phyloP scores from a whole-genome alignment of 2,113 vertebrate genomes.

The Pelvicachromis taeniatus region DNA sequence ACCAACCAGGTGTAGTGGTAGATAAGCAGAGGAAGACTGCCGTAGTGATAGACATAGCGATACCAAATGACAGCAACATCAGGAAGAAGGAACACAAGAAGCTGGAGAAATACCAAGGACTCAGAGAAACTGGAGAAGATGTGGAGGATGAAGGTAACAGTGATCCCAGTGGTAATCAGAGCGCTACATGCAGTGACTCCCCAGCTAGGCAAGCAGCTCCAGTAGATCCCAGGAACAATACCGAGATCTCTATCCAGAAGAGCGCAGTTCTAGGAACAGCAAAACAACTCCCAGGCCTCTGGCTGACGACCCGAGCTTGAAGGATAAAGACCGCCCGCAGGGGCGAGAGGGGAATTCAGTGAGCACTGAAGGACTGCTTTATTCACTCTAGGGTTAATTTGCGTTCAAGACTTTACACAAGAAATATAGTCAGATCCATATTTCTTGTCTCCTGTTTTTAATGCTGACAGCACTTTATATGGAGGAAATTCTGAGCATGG shows the following conservation, averaged over 20 bases:
- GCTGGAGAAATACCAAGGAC: too few species aligned
- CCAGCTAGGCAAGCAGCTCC: background rate
- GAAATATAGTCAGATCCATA: conserved; percentile 12
- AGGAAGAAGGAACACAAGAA: too few species aligned
- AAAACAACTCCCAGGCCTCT: background rate
- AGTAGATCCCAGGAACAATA: background rate
- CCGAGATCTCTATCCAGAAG: background rate
- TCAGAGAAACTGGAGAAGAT: background rate
- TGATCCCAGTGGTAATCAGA: background rate
- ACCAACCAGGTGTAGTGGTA: too few species aligned
- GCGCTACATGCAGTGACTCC: background rate
- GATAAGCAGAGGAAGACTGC: too few species aligned
- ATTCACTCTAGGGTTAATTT: background rate
- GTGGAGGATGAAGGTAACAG: accelerated
- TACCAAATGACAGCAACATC: too few species aligned
- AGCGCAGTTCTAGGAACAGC: background rate
- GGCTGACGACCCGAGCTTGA: background rate
- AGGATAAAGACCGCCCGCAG: background rate
- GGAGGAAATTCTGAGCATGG: conserved; percentile 1
- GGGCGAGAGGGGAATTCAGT: background rate
- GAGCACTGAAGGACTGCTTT: background rate
- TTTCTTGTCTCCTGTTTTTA: background rate
- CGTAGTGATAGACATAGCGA: too few species aligned
- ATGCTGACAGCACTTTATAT: conserved; percentile 8
- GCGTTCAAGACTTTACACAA: background rate